phyloP scores from a whole-genome alignment of 2,888 invertebrate species.

The Mystacides longicornis region DNA sequence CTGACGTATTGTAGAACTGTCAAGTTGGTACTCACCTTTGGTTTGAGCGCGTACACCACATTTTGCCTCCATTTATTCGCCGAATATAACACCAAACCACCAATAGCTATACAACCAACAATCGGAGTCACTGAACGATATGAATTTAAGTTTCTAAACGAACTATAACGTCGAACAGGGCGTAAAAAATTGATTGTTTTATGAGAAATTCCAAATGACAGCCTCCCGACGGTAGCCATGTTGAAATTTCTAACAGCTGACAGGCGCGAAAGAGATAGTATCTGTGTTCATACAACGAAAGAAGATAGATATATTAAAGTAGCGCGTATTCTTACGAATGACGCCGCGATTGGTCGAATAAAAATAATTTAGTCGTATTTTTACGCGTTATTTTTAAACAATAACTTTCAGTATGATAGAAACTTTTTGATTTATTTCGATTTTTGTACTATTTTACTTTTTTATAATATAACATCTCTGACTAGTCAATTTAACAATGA shows the following conservation, averaged over 20 bases:
- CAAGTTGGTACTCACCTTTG: slow-evolving; percentile 37
- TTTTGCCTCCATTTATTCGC: slow-evolving; percentile 36
- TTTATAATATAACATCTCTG: too few relatives aligned
- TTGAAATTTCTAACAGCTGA: slow-evolving; percentile 40
- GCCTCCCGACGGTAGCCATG: slow-evolving; percentile 47
- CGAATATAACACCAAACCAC: slow-evolving; percentile 39
- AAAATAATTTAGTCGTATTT: too few relatives aligned
- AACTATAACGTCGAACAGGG: slow-evolving; percentile 33
- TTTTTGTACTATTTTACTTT: too few relatives aligned
- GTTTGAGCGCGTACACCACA: slow-evolving; percentile 45
- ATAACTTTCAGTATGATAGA: too few relatives aligned
- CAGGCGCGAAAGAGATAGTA: slow-evolving; percentile 38
- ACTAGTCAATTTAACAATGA: too few relatives aligned
- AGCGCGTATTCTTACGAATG: neutral
- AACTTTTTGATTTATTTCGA: too few relatives aligned
- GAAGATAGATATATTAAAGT: neutral
- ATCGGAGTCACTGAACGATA: slow-evolving; percentile 36
- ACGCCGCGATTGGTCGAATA: slow-evolving; percentile 2
- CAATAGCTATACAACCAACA: slow-evolving; percentile 43
- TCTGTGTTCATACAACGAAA: neutral
- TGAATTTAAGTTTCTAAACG: slow-evolving; percentile 35
- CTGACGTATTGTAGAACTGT: neutral
- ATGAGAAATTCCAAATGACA: slow-evolving; percentile 40
- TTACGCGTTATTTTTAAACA: too few relatives aligned
- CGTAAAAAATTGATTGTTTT: slow-evolving; percentile 35